Percentiles rank a stretch among this genome's conserved stretches.
Conservation (phyloP, 2,113 vertebrate species). For the Corydoras maculifer region DNA sequence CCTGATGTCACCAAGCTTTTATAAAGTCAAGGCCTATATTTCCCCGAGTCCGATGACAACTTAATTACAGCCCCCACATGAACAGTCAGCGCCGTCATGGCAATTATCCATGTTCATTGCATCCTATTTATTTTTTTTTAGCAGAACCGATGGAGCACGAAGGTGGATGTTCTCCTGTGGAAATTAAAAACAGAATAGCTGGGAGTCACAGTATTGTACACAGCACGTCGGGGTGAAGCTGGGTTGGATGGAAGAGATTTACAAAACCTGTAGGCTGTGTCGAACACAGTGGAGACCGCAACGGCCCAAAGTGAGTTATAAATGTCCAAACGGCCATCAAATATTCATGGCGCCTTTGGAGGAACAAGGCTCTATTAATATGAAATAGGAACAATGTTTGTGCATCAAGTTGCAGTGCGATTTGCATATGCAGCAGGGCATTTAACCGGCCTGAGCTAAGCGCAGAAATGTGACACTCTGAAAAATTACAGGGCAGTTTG, state of each 20-base stretch:
- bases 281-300: neutral
- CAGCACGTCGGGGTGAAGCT: neutral
- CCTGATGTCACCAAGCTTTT: neutral
- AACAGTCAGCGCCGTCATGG: neutral
- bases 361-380: neutral
- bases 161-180: neutral
- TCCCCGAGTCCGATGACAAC: conserved; percentile 2
- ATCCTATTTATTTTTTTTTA: neutral
- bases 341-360: neutral
- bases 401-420: conserved; percentile 4
- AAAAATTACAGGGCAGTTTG: conserved; percentile 47
- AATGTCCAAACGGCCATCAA: neutral
- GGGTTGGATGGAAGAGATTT: neutral
- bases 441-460: conserved; percentile 48
- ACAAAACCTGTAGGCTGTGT: neutral
- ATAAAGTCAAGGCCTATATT: neutral
- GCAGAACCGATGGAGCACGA: neutral
- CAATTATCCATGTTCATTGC: conserved; percentile 5
- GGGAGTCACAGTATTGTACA: neutral
- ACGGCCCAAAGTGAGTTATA: neutral
- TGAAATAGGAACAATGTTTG: conserved; percentile 7
- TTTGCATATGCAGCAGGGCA: conserved; percentile 32
- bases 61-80: conserved; percentile 10
- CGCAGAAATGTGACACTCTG: conserved; percentile 60
- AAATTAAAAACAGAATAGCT: neutral